These are phyloP conservation scores for Synaphobranchus kaupii DNA, from an alignment of 2,797 vertebrate species.

Conservation along the genomic window DNA sequence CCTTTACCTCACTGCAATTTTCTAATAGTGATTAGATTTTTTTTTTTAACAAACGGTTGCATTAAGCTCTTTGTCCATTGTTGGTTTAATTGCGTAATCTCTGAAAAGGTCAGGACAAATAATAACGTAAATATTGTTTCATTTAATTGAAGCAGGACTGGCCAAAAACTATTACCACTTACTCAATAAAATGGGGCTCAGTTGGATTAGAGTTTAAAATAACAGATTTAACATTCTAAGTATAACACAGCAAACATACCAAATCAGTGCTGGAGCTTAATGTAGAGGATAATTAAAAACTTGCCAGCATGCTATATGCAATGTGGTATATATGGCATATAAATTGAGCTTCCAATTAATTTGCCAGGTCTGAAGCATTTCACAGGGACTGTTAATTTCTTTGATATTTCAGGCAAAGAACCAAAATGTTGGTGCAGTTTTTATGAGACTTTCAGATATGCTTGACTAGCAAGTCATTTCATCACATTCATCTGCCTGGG, in stretches of 20 bases:
- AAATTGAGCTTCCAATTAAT: conserved; percentile 76
- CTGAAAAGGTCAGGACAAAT: background rate
- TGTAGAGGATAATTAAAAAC: conserved; percentile 47
- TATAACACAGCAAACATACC: conserved; percentile 6
- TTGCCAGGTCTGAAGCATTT: conserved; percentile 73
- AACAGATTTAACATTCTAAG: background rate
- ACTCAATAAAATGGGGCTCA: background rate
- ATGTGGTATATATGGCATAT: conserved; percentile 54
- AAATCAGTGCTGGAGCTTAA: background rate
- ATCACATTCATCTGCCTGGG: conserved; percentile 88
- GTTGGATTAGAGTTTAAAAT: background rate
- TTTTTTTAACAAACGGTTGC: background rate
- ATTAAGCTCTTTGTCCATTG: background rate
- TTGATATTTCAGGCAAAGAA: conserved; percentile 79
- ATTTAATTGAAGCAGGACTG: background rate
- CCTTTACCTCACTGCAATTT: background rate
- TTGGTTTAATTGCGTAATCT: background rate
- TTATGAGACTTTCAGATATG: conserved; percentile 84
- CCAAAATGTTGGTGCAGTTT: conserved; percentile 76
- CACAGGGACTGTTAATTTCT: conserved; percentile 75
- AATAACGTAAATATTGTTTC: background rate
- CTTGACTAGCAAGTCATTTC: conserved; percentile 87
- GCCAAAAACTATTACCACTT: background rate
- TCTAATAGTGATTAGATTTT: background rate
- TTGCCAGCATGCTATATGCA: conserved; percentile 37